Base-by-base conservation (phyloP, 2,888 invertebrate genomes). In the Diarsia dahlii region DNA sequence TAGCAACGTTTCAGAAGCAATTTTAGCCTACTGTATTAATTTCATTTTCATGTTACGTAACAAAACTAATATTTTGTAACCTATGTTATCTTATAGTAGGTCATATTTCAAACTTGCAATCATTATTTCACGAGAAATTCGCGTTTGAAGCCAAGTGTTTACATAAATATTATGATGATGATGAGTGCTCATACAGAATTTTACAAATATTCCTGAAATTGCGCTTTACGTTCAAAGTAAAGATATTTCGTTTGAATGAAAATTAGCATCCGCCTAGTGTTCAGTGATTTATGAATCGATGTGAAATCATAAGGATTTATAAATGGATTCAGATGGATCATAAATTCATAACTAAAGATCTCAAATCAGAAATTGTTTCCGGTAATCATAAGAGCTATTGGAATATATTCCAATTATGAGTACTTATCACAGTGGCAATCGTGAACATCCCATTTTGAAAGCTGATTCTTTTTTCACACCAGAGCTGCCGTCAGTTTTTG, bases 401-500 rank as follows among this genome's bases (percentile, higher is more conserved):
- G n/a, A 13, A n/a, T 13, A 18, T 18, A 12, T 28, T 56, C 28
- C 28, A 34, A 64, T 46, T 28, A 60, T 15, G 28, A 60, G 34
- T 18, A 58, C 28, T 50, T 56, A 45, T 64, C 13, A 12, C 3
- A 23, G 3, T 10, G 34, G 23, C 60, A 18, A 68, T 54, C 20
- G 28, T 46, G 20, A 28, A 52, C 28, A 52, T 75, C 28, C 28
- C 15, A 52, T 64, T 69, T 54, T 1, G 12, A 75, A 60, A 39
- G 20, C 3, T 4, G 20, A 20, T 48, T 46, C 1, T 18, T 45
- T 72, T 74, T 12, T 78, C 48, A 48, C 45, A 23, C 8, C 15
- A 20, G 15, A 50, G 10, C 52, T 46, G 52, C 45, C 45, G 20
- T 12, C 6, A 56, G 15, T 80, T 82, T 84, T 76, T 84, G 64